phyloP scores from a whole-genome alignment of 2,888 invertebrate genomes.

The Caprella mutica region DNA sequence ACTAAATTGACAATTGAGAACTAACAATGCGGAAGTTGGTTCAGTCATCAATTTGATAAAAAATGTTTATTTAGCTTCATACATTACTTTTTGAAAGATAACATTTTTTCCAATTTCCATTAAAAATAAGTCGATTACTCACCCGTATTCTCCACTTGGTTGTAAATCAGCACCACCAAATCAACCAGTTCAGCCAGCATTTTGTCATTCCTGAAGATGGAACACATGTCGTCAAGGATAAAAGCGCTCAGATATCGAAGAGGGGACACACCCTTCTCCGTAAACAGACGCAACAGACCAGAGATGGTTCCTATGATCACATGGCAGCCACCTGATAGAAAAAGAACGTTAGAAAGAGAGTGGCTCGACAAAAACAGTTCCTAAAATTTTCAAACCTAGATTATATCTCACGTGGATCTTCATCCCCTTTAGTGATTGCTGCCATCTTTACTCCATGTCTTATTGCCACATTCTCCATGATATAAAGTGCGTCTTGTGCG shows the following conservation, averaged over 20 bases:
- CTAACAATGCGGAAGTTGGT: no score
- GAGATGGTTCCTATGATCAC: background rate
- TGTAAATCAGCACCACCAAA: constrained; percentile 3
- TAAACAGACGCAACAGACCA: background rate
- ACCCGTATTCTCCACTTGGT: constrained; percentile 3
- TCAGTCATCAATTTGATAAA: no score
- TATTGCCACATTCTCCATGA: background rate
- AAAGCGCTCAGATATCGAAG: background rate
- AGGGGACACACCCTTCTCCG: background rate
- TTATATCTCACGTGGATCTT: constrained; percentile 1
- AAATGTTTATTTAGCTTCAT: no score
- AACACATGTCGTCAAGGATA: background rate
- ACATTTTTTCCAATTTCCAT: background rate
- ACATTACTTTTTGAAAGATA: no score
- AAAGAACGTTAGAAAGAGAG: no score
- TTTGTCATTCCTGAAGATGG: background rate
- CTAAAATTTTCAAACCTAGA: no score
- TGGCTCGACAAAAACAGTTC: no score
- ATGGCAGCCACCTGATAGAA: constrained; percentile 5
- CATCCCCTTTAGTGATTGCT: background rate
- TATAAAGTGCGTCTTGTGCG: background rate
- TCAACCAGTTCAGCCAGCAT: background rate
- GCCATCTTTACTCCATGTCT: background rate
- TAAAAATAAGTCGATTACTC: background rate
- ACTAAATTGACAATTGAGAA: no score